A percentile compares a stretch with the other conserved stretches of the same genome.
These are phyloP conservation scores for Ceuthmochares aereus DNA, from an alignment of 2,113 vertebrate genomes.

Conservation along the genomic window DNA sequence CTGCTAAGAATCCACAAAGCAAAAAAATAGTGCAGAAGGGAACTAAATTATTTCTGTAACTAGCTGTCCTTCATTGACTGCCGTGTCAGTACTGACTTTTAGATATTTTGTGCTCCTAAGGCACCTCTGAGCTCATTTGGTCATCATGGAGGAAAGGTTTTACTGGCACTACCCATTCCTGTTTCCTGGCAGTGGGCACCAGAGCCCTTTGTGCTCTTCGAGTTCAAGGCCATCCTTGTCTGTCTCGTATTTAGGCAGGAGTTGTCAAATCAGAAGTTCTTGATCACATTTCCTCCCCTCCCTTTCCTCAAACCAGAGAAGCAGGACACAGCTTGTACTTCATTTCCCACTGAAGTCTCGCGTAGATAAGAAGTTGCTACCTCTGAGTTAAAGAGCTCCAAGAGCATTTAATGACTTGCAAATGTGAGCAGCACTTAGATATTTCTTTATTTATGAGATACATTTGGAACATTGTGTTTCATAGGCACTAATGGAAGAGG, in stretches of 20 bases:
- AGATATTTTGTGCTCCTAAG: background rate
- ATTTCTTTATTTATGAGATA: slow-evolving; percentile 24
- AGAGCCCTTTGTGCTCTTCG: background rate
- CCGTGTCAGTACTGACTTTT: background rate
- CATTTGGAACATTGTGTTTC: slow-evolving; percentile 18
- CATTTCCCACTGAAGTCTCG: background rate
- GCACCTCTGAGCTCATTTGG: background rate
- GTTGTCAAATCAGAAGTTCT: background rate
- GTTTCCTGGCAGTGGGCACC: background rate
- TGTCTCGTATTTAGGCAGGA: background rate
- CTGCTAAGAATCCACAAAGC: background rate
- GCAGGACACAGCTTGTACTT: background rate
- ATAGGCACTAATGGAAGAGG: background rate
- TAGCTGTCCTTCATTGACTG: background rate
- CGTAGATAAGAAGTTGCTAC: background rate
- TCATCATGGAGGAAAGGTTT: background rate
- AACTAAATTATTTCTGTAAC: background rate
- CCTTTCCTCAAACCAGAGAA: background rate
- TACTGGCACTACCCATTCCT: background rate
- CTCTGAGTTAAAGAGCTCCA: background rate
- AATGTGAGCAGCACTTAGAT: background rate
- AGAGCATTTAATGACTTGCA: slow-evolving; percentile 18
- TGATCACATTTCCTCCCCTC: background rate
- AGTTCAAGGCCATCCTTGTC: background rate
- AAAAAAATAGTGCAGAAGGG: background rate